These are phyloP conservation scores for Hypsopygia costalis DNA, from an alignment of 2,888 invertebrate genomes.

Conservation along the genomic window DNA sequence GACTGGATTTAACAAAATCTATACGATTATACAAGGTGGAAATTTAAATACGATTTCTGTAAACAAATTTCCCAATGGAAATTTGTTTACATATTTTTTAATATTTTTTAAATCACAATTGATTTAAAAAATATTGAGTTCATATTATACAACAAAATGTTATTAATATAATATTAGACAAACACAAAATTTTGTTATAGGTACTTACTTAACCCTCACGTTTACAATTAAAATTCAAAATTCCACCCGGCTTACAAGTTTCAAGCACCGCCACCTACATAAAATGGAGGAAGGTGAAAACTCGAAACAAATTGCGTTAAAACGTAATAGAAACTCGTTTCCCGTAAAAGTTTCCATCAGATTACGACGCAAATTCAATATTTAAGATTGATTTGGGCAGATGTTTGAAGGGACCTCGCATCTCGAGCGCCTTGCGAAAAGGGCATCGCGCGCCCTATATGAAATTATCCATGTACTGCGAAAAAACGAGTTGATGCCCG, in stretches of 20 bases:
- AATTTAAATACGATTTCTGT: no score
- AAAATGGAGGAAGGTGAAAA: conserved; percentile 62
- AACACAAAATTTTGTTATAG: conserved; percentile 33
- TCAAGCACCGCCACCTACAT: conserved; percentile 49
- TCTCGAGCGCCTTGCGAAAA: conserved; percentile 34
- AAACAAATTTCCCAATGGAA: no score
- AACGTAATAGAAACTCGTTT: conserved; percentile 78
- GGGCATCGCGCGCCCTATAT: conserved; percentile 29
- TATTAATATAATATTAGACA: conserved; percentile 18
- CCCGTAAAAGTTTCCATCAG: conserved; percentile 73
- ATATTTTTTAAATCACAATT: no score
- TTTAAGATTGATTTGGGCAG: conserved; percentile 79
- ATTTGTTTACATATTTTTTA: no score
- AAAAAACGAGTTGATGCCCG: background rate
- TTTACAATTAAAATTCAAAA: conserved; percentile 60
- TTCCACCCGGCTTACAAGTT: conserved; percentile 47
- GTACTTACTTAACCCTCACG: no score
- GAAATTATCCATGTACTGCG: conserved; percentile 9
- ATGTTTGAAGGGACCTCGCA: conserved; percentile 56
- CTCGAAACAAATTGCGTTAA: conserved; percentile 76
- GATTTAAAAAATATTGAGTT: no score
- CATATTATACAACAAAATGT: no score
- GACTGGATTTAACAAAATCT: no score
- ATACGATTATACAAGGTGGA: no score
- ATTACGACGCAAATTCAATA: conserved; percentile 78